These are phyloP conservation scores for Stigmatopora nigra DNA, from an alignment of 2,113 vertebrate genomes.

Conservation along the genomic window DNA sequence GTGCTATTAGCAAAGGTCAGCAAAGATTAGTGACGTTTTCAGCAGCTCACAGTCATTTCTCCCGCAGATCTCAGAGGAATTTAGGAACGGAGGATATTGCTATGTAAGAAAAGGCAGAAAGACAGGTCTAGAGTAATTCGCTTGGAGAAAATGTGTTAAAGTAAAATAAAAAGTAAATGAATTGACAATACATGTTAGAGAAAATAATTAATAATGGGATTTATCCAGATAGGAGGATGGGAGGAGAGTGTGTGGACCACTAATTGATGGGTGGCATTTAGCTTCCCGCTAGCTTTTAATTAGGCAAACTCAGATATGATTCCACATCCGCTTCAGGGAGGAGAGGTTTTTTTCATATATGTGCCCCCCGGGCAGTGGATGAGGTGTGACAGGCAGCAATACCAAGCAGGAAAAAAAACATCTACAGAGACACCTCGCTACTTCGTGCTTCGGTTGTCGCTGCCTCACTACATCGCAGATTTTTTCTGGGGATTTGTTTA, in stretches of 20 bases:
- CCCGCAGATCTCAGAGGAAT: conserved; percentile 19
- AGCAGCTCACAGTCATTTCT: conserved; percentile 42
- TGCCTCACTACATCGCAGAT: too few species aligned
- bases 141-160: background rate
- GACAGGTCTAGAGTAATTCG: background rate
- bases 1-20: conserved; percentile 49
- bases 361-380: too few species aligned
- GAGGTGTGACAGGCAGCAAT: too few species aligned
- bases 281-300: conserved; percentile 45
- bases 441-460: too few species aligned
- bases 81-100: background rate
- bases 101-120: background rate
- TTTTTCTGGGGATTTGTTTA: too few species aligned
- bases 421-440: too few species aligned
- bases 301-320: conserved; percentile 37
- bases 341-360: too few species aligned
- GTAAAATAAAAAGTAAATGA: background rate
- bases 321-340: conserved; percentile 12
- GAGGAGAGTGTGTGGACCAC: conserved; percentile 23
- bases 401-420: too few species aligned
- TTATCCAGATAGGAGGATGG: conserved; percentile 9
- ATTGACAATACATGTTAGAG: background rate
- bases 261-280: conserved; percentile 64
- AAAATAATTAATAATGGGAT: conserved; percentile 14
- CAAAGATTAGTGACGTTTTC: conserved; percentile 54